Evolutionary conservation across 2,113 vertebrate species (phyloP), one percentile per base, ranked within the genome.

Genomic region (Raja brachyura): DNA sequence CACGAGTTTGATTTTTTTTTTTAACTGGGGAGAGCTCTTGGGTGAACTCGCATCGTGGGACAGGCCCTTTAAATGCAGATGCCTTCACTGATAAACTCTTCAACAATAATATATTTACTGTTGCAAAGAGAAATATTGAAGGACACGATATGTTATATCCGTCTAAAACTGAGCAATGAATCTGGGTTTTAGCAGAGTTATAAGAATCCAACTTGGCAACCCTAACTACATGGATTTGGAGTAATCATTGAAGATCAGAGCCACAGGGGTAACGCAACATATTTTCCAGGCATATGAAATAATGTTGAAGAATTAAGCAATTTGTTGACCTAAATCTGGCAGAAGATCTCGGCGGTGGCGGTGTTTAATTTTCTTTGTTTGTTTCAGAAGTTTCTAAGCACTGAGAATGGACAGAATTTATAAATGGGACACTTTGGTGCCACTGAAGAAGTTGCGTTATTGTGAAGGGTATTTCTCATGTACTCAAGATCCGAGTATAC

Each of bases 81-180:
- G 96, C 97, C 0, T 96, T 96, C 18, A 98, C 97, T 94, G 97
- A 94, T 96, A 98, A 98, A 94, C 97, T 99, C 66, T 98, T 99
- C 94, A 97, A 97, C 94, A 99, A 97, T 95, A 99, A 98, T 95
- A 96, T 99, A 94, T 99, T 99, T 96, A 99, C 99, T 83, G 96
- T 99, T 0, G 99, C 98, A 93, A 99, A 98, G 96, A 97, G 98
- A 85, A 99, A 97, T 0, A 98, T 99, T 94, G 99, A 99, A 54
- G 96, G 97, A 39, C 98, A 99, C 94, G 99, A 99, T 96, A 98
- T 99, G 98, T 97, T 99, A n/a, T 99, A 99, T 96, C 98, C 98
- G 95, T 98, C 98, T 98, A 94, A 99, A 99, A 94, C 97, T 99
- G 94, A 97, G 97, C 96, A 99, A 99, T 0, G 97, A 94, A 99